These are phyloP conservation scores for Araneus ventricosus DNA, from an alignment of 1,140 invertebrate species.

Conservation along the genomic window DNA sequence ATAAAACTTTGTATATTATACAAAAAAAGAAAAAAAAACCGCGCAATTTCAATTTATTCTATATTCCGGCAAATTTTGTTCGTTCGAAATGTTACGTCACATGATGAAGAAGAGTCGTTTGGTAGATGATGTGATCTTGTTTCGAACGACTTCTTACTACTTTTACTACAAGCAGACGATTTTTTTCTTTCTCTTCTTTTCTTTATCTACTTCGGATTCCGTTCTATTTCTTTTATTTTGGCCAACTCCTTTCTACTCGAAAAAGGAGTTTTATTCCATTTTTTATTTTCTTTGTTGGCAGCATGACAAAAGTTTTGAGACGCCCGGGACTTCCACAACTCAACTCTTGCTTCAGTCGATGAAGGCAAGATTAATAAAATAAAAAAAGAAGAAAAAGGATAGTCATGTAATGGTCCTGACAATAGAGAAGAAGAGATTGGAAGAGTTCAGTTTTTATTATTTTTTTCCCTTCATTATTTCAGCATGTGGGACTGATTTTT, in stretches of 20 bases:
- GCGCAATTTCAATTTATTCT: neutral
- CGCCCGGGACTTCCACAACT: conserved; percentile 55
- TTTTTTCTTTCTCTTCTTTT: neutral
- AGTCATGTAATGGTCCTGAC: conserved; percentile 52
- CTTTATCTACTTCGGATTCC: neutral
- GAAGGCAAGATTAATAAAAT: conserved; percentile 28
- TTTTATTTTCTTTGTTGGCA: conserved; percentile 64
- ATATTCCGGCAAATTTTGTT: neutral
- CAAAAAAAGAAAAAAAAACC: neutral
- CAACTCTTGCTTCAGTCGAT: conserved; percentile 5
- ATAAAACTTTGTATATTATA: conserved; percentile 19
- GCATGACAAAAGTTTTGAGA: conserved; percentile 71
- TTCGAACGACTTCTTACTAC: conserved; percentile 63
- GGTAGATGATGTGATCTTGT: conserved; percentile 66
- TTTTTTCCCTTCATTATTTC: conserved; percentile 1
- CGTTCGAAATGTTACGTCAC: conserved; percentile 61
- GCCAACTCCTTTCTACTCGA: conserved; percentile 37
- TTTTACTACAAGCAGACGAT: conserved; percentile 34
- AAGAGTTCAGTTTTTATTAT: conserved; percentile 30
- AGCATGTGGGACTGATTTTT: neutral
- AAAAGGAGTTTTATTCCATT: neutral
- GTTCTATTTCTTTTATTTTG: conserved; percentile 31
- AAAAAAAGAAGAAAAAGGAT: neutral
- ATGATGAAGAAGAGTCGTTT: conserved; percentile 38
- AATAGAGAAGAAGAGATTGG: conserved; percentile 42